Percentiles rank a stretch among this genome's conserved stretches.
Conservation (phyloP, 2,797 vertebrate species). For the Danio albolineatus region DNA sequence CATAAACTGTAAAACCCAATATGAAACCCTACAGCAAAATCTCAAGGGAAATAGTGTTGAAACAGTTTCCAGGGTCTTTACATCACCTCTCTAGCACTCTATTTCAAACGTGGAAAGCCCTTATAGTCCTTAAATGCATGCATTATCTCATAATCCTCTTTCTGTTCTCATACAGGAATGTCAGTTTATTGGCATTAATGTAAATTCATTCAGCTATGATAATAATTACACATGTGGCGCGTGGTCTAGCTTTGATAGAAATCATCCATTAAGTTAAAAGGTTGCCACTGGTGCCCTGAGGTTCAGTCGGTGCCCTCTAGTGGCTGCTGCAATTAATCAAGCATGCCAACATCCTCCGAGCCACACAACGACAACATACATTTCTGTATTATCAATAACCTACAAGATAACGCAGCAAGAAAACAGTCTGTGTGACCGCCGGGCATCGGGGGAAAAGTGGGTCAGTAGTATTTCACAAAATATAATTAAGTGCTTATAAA, state of each 20-base stretch:
- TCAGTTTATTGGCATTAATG: background rate
- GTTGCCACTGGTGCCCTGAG: conserved; percentile 10
- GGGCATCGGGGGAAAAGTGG: conserved; percentile 54
- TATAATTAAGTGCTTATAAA: conserved; percentile 70
- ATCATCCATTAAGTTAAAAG: conserved; percentile 21
- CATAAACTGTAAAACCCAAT: too few relatives aligned
- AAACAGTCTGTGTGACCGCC: conserved; percentile 46
- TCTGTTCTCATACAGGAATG: background rate
- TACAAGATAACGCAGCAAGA: conserved; percentile 47
- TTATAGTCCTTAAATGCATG: background rate
- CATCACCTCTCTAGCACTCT: background rate
- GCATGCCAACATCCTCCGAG: conserved; percentile 7
- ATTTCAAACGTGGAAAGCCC: background rate
- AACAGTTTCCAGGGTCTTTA: background rate
- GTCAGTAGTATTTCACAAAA: conserved; percentile 63
- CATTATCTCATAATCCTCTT: background rate
- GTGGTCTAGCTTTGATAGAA: conserved; percentile 14
- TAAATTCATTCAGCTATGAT: conserved; percentile 20
- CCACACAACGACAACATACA: conserved; percentile 32
- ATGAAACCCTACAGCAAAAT: too few relatives aligned
- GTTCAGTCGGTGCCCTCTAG: conserved; percentile 50
- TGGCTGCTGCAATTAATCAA: conserved; percentile 48
- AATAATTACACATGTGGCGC: conserved; percentile 26
- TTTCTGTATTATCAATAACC: conserved; percentile 55
- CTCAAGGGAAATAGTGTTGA: too few relatives aligned